Evolutionary conservation across 2,113 vertebrate genomes (phyloP).

Genomic region (Indicator indicator): DNA sequence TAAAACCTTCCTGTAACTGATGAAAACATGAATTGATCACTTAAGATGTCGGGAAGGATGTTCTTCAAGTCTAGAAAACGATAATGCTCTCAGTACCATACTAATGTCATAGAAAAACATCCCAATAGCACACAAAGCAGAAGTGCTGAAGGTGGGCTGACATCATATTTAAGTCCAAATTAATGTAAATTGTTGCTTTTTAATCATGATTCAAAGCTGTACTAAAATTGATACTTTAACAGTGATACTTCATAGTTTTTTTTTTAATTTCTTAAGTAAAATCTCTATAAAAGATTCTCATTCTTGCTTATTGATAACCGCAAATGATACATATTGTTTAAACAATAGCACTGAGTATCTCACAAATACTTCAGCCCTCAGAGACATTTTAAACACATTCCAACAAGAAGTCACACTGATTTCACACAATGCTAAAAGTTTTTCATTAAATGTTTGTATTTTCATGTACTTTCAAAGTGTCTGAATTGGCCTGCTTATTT

Average conservation of each 20-base stretch:
- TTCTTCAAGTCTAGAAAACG: not conserved
- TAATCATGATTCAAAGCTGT: not conserved
- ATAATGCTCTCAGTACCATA: accelerated
- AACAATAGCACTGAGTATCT: not conserved
- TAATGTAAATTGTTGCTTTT: not conserved
- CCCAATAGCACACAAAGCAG: not conserved
- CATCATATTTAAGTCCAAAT: not conserved
- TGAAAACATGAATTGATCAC: not conserved
- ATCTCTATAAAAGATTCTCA: not conserved
- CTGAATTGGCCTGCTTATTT: not conserved
- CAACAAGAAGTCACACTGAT: not conserved
- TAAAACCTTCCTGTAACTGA: not conserved
- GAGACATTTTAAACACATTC: not conserved
- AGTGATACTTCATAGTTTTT: not conserved
- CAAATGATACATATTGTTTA: not conserved
- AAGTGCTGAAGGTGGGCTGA: not conserved
- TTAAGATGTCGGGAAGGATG: not conserved
- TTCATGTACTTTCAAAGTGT: not conserved
- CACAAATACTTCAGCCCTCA: not conserved
- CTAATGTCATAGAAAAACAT: not conserved
- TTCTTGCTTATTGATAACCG: not conserved
- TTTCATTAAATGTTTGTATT: not conserved
- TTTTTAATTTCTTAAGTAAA: not conserved
- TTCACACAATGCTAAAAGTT: not conserved
- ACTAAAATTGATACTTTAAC: not conserved